Conservation (phyloP, 2,888 invertebrate genomes). For the Hanleya hanleyi region DNA sequence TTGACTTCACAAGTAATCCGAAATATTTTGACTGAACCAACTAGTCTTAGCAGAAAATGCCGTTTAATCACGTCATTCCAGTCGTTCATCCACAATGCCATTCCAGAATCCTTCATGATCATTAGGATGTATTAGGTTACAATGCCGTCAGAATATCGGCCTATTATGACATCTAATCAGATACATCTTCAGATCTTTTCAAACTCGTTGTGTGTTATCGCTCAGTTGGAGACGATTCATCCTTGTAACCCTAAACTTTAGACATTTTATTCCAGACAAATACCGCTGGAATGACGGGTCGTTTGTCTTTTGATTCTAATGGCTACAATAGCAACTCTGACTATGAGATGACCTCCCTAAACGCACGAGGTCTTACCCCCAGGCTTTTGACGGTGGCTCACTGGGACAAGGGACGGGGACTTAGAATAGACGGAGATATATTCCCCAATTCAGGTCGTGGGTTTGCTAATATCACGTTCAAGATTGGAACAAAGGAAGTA, state of each 20-base stretch:
- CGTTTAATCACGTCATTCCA: too few relatives aligned
- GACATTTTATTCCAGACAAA: too few relatives aligned
- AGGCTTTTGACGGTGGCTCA: neutral
- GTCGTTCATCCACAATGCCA: too few relatives aligned
- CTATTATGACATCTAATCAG: neutral
- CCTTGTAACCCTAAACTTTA: too few relatives aligned
- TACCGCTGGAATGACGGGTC: neutral
- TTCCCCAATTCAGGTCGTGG: neutral
- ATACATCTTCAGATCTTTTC: neutral
- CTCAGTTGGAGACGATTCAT: too few relatives aligned
- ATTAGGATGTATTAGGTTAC: too few relatives aligned
- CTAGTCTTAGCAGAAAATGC: too few relatives aligned
- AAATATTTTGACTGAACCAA: too few relatives aligned
- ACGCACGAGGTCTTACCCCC: neutral
- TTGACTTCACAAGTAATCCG: too few relatives aligned
- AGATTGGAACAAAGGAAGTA: neutral
- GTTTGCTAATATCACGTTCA: slow-evolving; percentile 1
- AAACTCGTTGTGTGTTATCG: neutral
- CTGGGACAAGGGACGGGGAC: neutral
- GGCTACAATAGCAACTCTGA: neutral
- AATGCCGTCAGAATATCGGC: too few relatives aligned
- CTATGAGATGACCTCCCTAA: neutral
- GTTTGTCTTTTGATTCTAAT: neutral
- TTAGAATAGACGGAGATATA: neutral
- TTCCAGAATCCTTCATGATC: too few relatives aligned